Base-by-base conservation (phyloP, 2,113 vertebrate genomes). In the Urocolius indicus region DNA sequence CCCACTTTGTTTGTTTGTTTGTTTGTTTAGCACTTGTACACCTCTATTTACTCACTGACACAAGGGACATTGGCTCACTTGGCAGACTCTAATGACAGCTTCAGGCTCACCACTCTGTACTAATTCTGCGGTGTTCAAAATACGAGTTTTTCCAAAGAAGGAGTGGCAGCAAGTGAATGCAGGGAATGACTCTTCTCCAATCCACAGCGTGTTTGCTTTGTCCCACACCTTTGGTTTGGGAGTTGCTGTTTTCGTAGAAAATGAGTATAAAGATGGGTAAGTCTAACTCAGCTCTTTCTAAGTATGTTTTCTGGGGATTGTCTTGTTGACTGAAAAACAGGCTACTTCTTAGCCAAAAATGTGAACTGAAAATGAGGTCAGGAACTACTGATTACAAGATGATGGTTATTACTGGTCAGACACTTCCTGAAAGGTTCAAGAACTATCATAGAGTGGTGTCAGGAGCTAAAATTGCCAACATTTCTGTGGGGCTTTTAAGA, bases 121-220 rank as follows among this genome's bases (percentile, higher is more conserved):
- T 98, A 97, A 98, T 95, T 98, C 91, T 94, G 95, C 91, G 85
- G 66, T 96, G 96, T 95, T 98, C 97, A 98, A 98, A 98, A 98
- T 97, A 98, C 3, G 91, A 57, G 32, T 81, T 85, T 76, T 96
- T 66, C 87, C 32, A 96, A 92, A 93, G 46, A 81, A 87, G 51
- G 71, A 87, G 45, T 21, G 43, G 81, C 88, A 92, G 91, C 90
- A 88, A 71, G n/a, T 16, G 58, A 79, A 52, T n/a, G 57, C 62
- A 73, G 90, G 54, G 83, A 77, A 74, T 88, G 69, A 18, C 75
- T 96, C 61, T 96, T 82, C 30, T 46, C 49, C 63, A 77, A 90
- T 87, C 84, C 63, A 72, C 58, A 36, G 62, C 15, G 3, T 90
- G 92, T 94, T 89, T 96, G 71, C 71, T 81, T 49, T 95, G 68